Base-by-base conservation (phyloP, 2,113 vertebrate species). In the Litocranius walleri region DNA sequence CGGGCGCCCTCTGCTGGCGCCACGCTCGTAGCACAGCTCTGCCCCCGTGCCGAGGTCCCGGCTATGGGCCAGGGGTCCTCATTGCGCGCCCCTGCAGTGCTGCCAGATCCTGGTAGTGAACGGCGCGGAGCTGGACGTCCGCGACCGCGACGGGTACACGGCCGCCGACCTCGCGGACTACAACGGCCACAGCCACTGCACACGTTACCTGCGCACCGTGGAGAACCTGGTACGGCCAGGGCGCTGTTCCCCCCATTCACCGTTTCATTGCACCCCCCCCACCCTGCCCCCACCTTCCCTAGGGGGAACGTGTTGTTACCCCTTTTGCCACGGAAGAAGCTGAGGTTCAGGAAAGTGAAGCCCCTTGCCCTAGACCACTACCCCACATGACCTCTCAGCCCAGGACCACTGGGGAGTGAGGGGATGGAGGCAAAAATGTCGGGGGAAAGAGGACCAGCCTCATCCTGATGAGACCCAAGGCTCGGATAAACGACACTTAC, bases 71-170 rank as follows among this genome's bases (percentile, higher is more conserved):
- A 0, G 23, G 19, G 4, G 19, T 33, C 59, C 96, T 94, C 54
- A 93, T 92, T 48, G 1, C 83, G 3, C 13, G 17, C 33, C 40
- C 36, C 89, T 64, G 21, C 98, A 99, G 99, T 99, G 99, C 98
- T 99, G 99, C 98, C 99, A 99, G 99, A 99, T 99, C 95, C 98
- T 99, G 19, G 99, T 99, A 90, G 99, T 99, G 90, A 99, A 99
- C 0, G 99, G 99, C 0, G 99, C 99, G 83, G 99, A 99, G 98
- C 98, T 99, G 96, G 99, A 99, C 61, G 94, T 99, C 71, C 99
- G 98, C 3, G 99, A 99, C 98, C 99, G 99, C 94, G 99, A 99
- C 1, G 99, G 99, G 80, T 99, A 99, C 98, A 99, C 99, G 0
- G 99, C 99, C 0, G 99, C 99, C 0, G 99, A 99, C 98, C 99